These are phyloP conservation scores for Sesamia inferens DNA, from an alignment of 2,888 invertebrate species.

Conservation along the genomic window DNA sequence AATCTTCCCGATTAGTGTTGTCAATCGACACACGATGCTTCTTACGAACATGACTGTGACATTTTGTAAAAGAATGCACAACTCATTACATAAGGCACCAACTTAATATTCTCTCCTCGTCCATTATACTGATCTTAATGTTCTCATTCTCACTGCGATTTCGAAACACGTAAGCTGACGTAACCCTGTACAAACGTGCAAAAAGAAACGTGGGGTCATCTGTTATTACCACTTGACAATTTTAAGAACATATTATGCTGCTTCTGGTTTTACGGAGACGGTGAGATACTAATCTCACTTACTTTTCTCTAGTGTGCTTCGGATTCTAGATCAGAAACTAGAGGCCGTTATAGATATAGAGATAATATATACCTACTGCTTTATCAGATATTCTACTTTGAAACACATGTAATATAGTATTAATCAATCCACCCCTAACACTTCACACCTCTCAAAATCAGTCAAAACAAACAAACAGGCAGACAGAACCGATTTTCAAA, in stretches of 20 bases:
- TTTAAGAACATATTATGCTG: constrained; percentile 6
- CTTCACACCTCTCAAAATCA: too few species aligned
- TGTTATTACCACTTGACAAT: constrained; percentile 25
- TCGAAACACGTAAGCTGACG: constrained; percentile 54
- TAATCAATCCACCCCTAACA: too few species aligned
- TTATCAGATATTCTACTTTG: neutral
- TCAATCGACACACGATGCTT: constrained; percentile 20
- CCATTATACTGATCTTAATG: constrained; percentile 41
- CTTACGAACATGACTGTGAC: neutral
- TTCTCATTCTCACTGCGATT: constrained; percentile 51
- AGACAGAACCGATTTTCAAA: too few species aligned
- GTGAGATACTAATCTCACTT: constrained; percentile 1
- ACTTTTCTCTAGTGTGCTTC: neutral
- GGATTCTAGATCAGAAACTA: neutral
- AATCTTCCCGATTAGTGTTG: constrained; percentile 20
- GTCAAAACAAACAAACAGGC: too few species aligned
- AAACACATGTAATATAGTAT: neutral
- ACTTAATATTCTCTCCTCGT: constrained; percentile 48
- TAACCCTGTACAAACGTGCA: constrained; percentile 27
- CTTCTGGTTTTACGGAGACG: neutral
- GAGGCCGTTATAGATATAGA: neutral
- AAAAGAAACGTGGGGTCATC: constrained; percentile 19
- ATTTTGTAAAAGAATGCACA: constrained; percentile 33
- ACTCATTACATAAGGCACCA: constrained; percentile 32
- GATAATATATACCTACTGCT: too few species aligned